Conservation (phyloP, 2,113 vertebrate species). For the Pomatostomus ruficeps region DNA sequence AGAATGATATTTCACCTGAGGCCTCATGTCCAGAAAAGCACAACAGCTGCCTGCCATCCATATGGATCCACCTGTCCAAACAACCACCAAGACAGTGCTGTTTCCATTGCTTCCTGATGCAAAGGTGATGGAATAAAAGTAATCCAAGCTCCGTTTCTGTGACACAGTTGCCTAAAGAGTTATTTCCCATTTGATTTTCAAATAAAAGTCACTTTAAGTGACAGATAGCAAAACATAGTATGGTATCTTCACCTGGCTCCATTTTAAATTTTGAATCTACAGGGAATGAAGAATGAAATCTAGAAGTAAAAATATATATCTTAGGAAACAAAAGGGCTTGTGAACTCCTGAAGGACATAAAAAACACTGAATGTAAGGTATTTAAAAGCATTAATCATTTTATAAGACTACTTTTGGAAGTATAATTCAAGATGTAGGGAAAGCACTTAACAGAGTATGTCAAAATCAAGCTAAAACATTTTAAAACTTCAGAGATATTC, state of each 20-base stretch:
- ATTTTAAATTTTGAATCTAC: neutral
- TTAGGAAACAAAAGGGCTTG: neutral
- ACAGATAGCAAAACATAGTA: neutral
- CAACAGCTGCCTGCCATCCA: neutral
- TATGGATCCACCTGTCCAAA: neutral
- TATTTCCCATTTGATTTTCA: neutral
- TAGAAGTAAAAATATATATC: neutral
- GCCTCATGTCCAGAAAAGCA: neutral
- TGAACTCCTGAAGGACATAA: neutral
- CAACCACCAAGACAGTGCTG: rapidly evolving
- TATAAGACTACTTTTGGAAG: neutral
- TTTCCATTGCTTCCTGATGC: neutral
- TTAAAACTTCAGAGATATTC: neutral
- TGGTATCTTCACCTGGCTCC: neutral
- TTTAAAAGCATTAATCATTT: neutral
- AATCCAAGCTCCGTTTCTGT: neutral
- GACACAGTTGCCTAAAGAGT: neutral
- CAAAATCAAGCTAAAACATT: neutral
- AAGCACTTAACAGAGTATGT: neutral
- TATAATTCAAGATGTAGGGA: neutral
- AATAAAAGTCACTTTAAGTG: rapidly evolving
- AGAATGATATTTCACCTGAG: neutral
- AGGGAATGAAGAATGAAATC: neutral
- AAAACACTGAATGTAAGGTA: neutral
- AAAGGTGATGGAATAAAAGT: neutral